Percentiles rank a stretch among this genome's conserved stretches.
Conservation (phyloP, 1,140 invertebrate species). For the Homarus americanus region DNA sequence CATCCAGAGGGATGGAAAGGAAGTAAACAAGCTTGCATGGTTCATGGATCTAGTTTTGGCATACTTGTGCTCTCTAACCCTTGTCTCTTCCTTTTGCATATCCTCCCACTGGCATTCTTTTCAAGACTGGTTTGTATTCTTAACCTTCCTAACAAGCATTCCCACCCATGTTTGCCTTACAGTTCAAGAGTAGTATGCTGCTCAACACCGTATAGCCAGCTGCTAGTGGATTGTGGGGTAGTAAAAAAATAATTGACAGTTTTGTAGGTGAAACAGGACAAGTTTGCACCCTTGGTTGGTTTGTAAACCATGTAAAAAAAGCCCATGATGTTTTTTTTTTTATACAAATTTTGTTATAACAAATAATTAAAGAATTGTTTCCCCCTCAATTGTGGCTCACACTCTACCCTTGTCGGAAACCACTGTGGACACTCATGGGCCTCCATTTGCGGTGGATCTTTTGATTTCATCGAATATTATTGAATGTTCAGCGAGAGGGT, state of each 20-base stretch:
- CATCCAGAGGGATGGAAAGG: too few relatives aligned
- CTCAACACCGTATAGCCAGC: neutral
- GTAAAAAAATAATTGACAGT: neutral
- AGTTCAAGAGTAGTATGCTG: neutral
- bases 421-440: conserved; percentile 43
- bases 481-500: conserved; percentile 69
- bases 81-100: too few relatives aligned
- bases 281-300: conserved; percentile 51
- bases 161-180: too few relatives aligned
- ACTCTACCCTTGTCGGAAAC: conserved; percentile 70
- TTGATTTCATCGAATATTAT: conserved; percentile 35
- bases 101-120: too few relatives aligned
- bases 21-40: too few relatives aligned
- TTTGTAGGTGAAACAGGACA: conserved; percentile 50
- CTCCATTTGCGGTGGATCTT: conserved; percentile 11
- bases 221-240: neutral
- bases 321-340: conserved; percentile 51
- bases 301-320: conserved; percentile 1
- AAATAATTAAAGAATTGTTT: conserved; percentile 26
- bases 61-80: too few relatives aligned
- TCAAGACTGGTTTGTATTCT: too few relatives aligned
- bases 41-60: too few relatives aligned
- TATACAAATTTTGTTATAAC: neutral
- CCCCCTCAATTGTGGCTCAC: conserved; percentile 27
- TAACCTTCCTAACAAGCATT: too few relatives aligned